Evolutionary conservation across 2,888 invertebrate species (phyloP).

Genomic region (Acronicta alni): DNA sequence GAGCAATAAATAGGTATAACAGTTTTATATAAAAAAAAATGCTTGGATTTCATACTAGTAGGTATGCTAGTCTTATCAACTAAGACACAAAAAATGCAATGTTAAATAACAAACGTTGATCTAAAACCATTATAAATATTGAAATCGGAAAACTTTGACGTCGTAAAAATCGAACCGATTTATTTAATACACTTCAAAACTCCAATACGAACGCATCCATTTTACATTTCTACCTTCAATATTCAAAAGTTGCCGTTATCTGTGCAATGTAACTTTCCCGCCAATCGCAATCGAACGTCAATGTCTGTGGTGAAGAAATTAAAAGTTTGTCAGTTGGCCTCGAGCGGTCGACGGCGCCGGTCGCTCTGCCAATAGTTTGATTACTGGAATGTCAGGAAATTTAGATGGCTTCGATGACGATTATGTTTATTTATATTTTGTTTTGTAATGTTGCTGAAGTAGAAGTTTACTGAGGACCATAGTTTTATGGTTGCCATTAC

Average conservation of each 20-base stretch:
- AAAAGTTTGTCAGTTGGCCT: conserved; percentile 85
- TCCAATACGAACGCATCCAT: conserved; percentile 68
- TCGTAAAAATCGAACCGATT: conserved; percentile 50
- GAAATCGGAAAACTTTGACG: conserved; percentile 38
- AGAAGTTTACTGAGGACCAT: background rate
- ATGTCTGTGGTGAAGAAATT: conserved; percentile 85
- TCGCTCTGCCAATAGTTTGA: conserved; percentile 69
- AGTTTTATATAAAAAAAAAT: too few species aligned
- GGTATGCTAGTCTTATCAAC: too few species aligned
- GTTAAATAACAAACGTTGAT: conserved; percentile 2
- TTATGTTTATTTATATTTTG: conserved; percentile 18
- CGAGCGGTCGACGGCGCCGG: conserved; percentile 79
- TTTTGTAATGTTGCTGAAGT: conserved; percentile 8
- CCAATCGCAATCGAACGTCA: conserved; percentile 85
- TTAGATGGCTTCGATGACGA: conserved; percentile 33
- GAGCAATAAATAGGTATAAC: too few species aligned
- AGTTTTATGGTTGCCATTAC: too few species aligned
- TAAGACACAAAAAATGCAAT: too few species aligned
- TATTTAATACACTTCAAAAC: conserved; percentile 58
- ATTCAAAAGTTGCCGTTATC: conserved; percentile 78
- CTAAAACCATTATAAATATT: conserved; percentile 21
- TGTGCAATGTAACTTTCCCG: conserved; percentile 84
- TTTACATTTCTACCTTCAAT: conserved; percentile 71
- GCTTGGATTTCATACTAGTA: background rate
- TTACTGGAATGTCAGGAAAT: conserved; percentile 61